phyloP scores from a whole-genome alignment of 2,113 vertebrate genomes.

The Zapornia atra region DNA sequence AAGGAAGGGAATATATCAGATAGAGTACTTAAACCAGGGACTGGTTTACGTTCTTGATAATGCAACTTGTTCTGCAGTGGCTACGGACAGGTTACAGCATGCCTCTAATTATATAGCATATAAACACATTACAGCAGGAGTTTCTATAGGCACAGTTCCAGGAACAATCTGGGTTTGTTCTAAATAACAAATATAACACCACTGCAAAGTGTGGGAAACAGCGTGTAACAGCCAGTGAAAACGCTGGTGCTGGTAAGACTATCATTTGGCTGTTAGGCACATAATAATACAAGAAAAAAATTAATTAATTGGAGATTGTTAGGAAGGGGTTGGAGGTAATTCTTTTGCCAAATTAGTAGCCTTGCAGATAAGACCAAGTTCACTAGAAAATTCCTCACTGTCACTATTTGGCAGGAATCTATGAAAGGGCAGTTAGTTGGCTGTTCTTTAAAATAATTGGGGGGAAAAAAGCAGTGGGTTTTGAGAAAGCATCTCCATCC shows the following conservation, averaged over 20 bases:
- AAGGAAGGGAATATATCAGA: constrained; percentile 35
- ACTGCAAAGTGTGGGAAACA: constrained; percentile 70
- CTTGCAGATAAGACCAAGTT: constrained; percentile 17
- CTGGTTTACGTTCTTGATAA: constrained; percentile 60
- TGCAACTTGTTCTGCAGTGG: constrained; percentile 58
- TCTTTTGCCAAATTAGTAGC: constrained; percentile 11
- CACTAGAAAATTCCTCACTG: background rate
- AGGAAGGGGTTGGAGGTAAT: background rate
- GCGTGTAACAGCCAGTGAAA: background rate
- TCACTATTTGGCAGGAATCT: background rate
- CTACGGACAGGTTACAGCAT: constrained; percentile 69
- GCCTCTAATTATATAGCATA: constrained; percentile 71
- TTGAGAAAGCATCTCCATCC: background rate
- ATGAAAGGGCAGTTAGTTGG: background rate
- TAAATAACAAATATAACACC: constrained; percentile 71
- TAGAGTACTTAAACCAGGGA: constrained; percentile 45
- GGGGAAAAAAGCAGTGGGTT: background rate
- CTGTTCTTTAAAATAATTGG: background rate
- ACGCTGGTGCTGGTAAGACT: background rate
- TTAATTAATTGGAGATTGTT: background rate
- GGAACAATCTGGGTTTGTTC: constrained; percentile 58
- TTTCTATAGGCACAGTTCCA: constrained; percentile 81
- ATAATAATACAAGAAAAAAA: background rate
- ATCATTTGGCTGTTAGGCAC: background rate
- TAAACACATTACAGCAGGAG: constrained; percentile 75